Evolutionary conservation across 2,797 vertebrate genomes (phyloP).

Genomic region (Distichodus sexfasciatus): DNA sequence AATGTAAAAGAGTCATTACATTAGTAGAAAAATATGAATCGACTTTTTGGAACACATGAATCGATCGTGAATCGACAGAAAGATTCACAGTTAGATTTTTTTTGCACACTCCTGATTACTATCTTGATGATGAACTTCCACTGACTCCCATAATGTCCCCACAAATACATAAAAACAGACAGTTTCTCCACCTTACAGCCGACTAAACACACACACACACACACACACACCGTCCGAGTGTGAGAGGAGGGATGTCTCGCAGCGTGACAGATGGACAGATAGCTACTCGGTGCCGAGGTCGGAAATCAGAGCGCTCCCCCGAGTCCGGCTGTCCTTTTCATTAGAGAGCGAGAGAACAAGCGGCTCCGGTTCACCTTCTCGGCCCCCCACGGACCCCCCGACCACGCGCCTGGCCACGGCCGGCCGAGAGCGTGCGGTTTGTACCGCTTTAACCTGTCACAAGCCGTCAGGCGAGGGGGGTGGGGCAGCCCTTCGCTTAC

Average conservation of each 20-base stretch:
- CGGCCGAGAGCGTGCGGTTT: conserved; percentile 60
- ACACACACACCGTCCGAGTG: conserved; percentile 14
- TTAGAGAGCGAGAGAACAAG: conserved; percentile 69
- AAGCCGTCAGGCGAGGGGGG: conserved; percentile 58
- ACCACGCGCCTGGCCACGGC: conserved; percentile 6
- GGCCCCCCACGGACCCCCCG: conserved; percentile 36
- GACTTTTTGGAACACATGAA: no score
- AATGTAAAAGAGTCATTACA: no score
- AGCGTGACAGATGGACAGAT: conserved; percentile 75
- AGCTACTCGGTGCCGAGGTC: conserved; percentile 65
- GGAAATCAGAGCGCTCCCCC: conserved; percentile 75
- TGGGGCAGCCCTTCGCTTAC: conserved; percentile 43
- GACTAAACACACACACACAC: conserved; percentile 2
- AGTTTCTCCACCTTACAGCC: no score
- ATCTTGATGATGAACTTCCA: no score
- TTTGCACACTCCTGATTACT: no score
- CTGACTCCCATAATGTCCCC: conserved; percentile 35
- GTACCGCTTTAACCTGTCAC: conserved; percentile 70
- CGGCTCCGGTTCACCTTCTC: conserved; percentile 66
- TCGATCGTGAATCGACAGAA: no score
- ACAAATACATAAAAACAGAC: no score
- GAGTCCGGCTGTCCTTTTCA: conserved; percentile 73
- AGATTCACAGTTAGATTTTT: no score
- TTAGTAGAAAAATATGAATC: no score
- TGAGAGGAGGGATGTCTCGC: conserved; percentile 46